Conservation (phyloP, 1,140 invertebrate species). For the Caenorhabditis elegans region DNA sequence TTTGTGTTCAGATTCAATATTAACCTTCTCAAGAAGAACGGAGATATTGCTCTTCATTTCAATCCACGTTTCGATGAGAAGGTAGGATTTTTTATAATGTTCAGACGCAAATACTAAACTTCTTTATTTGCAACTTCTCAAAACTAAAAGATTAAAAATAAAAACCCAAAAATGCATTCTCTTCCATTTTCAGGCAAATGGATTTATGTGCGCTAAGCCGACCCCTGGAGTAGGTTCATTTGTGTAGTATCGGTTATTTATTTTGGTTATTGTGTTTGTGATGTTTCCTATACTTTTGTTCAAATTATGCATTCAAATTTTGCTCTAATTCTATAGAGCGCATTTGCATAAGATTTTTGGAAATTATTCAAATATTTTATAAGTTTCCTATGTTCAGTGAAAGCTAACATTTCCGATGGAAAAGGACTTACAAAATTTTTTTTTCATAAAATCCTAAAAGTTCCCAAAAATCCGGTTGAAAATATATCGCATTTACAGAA, state of each 20-base stretch:
- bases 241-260: neutral
- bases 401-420: neutral
- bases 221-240: slow-evolving; percentile 37
- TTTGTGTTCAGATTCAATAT: slow-evolving; percentile 45
- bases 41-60: slow-evolving; percentile 53
- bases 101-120: too few relatives aligned
- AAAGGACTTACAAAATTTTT: neutral
- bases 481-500: slow-evolving; percentile 21
- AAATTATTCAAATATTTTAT: neutral
- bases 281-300: neutral
- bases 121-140: too few relatives aligned
- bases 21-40: slow-evolving; percentile 49
- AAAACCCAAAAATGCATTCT: neutral
- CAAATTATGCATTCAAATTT: too few relatives aligned
- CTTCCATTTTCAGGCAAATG: neutral
- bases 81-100: slow-evolving; percentile 38
- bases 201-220: slow-evolving; percentile 40
- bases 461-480: too few relatives aligned
- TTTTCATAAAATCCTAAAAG: neutral
- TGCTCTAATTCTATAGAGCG: too few relatives aligned
- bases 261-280: slow-evolving; percentile 28
- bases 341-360: neutral
- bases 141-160: neutral
- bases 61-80: slow-evolving; percentile 55
- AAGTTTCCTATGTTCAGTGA: neutral